Evolutionary conservation across 2,888 invertebrate genomes (phyloP).

Genomic region (Rotaria socialis): DNA sequence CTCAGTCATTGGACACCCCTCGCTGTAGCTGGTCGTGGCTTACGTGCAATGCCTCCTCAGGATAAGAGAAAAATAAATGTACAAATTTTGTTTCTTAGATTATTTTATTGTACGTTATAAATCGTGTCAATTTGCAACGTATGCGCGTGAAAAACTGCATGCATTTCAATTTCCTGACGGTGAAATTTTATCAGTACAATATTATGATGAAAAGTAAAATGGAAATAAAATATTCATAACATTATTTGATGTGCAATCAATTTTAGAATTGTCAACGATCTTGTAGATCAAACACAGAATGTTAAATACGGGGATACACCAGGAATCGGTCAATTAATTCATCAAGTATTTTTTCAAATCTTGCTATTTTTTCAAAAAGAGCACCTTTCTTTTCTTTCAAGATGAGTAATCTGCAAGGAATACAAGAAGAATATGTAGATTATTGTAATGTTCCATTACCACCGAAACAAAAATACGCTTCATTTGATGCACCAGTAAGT

Average conservation of each 20-base stretch:
- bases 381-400: not conserved
- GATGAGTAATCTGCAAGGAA: constrained; percentile 27
- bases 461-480: constrained; percentile 64
- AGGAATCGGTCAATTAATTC: constrained; percentile 17
- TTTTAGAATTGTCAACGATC: not conserved
- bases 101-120: constrained; percentile 70
- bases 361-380: not conserved
- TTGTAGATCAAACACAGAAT: not conserved
- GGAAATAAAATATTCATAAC: not conserved
- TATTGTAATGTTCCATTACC: constrained; percentile 69
- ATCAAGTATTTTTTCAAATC: not conserved
- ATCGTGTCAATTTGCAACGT: constrained; percentile 69
- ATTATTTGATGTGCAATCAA: not conserved
- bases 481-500: constrained; percentile 59
- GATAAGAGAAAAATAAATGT: no score
- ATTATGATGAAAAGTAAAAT: constrained; percentile 59
- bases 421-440: constrained; percentile 51
- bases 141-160: constrained; percentile 78
- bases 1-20: no score
- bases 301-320: not conserved
- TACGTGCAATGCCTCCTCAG: no score
- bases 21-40: no score
- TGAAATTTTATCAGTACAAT: constrained; percentile 72
- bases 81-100: no score
- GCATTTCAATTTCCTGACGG: constrained; percentile 88